Base-by-base conservation (phyloP, 2,888 invertebrate genomes). In the Lithophane ornitopus region DNA sequence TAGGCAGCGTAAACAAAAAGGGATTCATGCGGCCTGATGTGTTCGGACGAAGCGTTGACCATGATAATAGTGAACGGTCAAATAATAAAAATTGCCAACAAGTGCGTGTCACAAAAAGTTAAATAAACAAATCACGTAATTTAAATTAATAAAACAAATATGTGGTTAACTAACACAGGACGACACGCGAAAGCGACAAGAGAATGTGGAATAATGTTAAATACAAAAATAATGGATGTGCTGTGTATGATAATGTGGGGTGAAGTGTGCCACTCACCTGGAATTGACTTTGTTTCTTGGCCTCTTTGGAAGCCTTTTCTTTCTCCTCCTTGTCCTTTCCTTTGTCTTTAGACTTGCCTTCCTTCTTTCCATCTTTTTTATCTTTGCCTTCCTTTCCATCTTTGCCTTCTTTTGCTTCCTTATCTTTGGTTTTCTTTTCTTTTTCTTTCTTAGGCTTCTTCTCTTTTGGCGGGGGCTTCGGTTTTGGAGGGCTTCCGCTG, bases 401-500 rank as follows among this genome's bases (percentile, higher is more conserved):
- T 92, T 95, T 92, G 77, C 93, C 92, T 90, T 97, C 94, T 95
- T 97, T 94, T 90, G 97, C 90, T 94, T 97, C 97, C 90, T 97
- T 97, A 92, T 97, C 97, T 95, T 97, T 97, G 95, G 97, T 96
- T 93, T 96, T 97, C 95, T 97, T 97, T 97, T 96, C 97, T 88
- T 97, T 97, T 93, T 97, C 97, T 90, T 97, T 97, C 94, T 98
- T 98, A 84, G 97, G 97, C 92, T 98, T 98, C 90, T 97, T 97
- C 87, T 97, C 97, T 92, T 98, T 98, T 74, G 97, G 97, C 44
- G 97, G 97, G 86, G 97, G 97, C 92, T 97, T 97, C 46, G 97
- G 97, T 89, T 97, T 97, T 75, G 98, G 98, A 70, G 97, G 97
- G 85, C 97, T 97, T 84, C 97, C 98, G 87, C 97, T 97, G 95